Evolutionary conservation across 23 tunicate genomes (phyloP).

Genomic region (Ciona savignyi): DNA sequence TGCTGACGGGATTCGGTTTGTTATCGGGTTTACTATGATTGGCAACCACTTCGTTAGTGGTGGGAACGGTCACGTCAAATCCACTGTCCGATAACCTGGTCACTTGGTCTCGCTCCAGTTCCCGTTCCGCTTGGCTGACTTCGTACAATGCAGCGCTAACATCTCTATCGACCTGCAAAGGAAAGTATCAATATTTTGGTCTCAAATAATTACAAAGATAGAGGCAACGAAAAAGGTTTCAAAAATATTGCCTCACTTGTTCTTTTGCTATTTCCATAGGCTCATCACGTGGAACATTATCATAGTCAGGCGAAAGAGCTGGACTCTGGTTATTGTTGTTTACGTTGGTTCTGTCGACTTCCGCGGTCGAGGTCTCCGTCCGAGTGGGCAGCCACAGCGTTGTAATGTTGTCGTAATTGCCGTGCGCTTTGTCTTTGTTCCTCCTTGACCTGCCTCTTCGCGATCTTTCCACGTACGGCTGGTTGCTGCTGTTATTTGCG

Average conservation of each 20-base stretch:
- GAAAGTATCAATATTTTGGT: background rate
- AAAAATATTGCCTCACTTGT: too few species aligned
- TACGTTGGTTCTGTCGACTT: background rate
- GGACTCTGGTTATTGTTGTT: background rate
- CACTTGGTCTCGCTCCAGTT: constrained; percentile 19
- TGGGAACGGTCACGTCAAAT: constrained; percentile 11
- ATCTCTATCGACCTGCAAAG: constrained; percentile 14
- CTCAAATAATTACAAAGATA: background rate
- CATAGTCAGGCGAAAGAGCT: background rate
- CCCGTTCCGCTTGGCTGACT: constrained; percentile 17
- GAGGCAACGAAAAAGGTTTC: too few species aligned
- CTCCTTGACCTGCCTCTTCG: background rate
- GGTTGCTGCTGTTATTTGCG: background rate
- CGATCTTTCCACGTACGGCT: background rate
- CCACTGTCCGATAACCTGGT: constrained; percentile 36
- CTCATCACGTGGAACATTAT: background rate
- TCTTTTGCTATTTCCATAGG: background rate
- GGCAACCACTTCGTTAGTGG: background rate
- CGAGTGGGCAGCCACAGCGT: background rate
- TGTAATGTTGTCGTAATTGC: background rate
- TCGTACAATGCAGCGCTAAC: constrained; percentile 33
- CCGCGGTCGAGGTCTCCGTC: background rate
- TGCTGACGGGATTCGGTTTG: background rate
- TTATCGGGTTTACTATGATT: background rate
- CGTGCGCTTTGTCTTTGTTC: background rate